These are phyloP conservation scores for Lampris megalopsis DNA, from an alignment of 2,113 vertebrate species.

Conservation along the genomic window DNA sequence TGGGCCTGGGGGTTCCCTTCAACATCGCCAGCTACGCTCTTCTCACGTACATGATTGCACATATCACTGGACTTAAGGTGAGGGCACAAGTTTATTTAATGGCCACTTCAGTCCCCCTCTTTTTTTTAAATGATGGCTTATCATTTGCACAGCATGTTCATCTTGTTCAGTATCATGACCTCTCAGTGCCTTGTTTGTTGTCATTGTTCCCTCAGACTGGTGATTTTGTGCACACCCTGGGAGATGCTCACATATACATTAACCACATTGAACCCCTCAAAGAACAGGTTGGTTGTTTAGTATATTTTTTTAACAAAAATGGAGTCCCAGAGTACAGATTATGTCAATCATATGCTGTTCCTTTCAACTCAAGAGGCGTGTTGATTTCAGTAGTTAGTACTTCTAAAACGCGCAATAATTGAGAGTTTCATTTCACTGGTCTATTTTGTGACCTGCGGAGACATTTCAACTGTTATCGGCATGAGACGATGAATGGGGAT, in stretches of 20 bases:
- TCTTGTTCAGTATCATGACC: background rate
- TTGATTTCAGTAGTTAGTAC: no score
- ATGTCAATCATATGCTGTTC: no score
- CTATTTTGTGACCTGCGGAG: no score
- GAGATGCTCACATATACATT: constrained; percentile 94
- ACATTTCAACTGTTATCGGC: no score
- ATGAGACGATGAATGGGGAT: no score
- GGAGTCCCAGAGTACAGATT: no score
- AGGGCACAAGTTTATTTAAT: background rate
- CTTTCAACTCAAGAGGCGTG: no score
- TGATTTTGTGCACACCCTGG: constrained; percentile 95
- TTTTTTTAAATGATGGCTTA: background rate
- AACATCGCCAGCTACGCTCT: constrained; percentile 97
- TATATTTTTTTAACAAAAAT: background rate
- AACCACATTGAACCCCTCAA: constrained; percentile 94
- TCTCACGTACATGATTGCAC: constrained; percentile 97
- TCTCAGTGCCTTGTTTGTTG: background rate
- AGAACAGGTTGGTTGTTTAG: constrained; percentile 84
- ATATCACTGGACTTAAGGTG: constrained; percentile 94
- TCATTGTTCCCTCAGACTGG: constrained; percentile 82
- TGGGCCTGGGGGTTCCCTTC: constrained; percentile 97
- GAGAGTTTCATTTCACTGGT: no score
- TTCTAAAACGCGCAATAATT: no score
- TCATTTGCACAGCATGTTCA: background rate
- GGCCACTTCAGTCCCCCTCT: background rate